Conservation (phyloP, 37 sponge, comb jelly and placozoan genomes). For the Ephydatia muelleri region DNA sequence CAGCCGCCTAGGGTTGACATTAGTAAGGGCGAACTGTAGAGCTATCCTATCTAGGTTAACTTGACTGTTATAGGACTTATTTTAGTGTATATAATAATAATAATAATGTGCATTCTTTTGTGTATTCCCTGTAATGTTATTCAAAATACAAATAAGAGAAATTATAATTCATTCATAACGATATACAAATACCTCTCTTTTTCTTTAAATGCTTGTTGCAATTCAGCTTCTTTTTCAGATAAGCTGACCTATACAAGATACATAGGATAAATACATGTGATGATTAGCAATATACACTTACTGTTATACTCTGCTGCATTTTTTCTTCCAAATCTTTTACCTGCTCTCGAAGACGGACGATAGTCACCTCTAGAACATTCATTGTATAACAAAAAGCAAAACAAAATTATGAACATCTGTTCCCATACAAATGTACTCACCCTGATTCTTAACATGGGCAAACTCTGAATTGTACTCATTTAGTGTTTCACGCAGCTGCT, state of each 20-base stretch:
- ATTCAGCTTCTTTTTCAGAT: slow-evolving; percentile 37
- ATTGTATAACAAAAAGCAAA: not conserved
- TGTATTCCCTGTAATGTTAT: too few species aligned
- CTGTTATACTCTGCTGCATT: slow-evolving; percentile 52
- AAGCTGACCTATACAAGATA: slow-evolving; percentile 32
- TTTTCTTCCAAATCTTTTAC: slow-evolving; percentile 75
- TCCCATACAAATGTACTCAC: slow-evolving; percentile 6
- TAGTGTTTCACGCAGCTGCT: slow-evolving; percentile 88
- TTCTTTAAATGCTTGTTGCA: slow-evolving; percentile 52
- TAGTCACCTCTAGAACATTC: slow-evolving; percentile 69
- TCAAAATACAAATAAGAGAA: not conserved
- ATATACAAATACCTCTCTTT: slow-evolving; percentile 51
- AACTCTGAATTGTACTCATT: slow-evolving; percentile 93
- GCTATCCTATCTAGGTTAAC: too few species aligned
- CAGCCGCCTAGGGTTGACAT: too few species aligned
- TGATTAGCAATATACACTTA: slow-evolving; percentile 10
- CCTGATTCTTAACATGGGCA: slow-evolving; percentile 91
- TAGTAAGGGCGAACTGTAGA: too few species aligned
- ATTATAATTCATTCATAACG: not conserved
- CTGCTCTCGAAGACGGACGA: slow-evolving; percentile 75
- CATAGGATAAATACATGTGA: not conserved
- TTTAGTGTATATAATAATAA: too few species aligned
- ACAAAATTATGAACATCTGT: not conserved
- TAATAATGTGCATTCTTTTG: too few species aligned
- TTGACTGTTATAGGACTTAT: too few species aligned